These are phyloP conservation scores for Illadopsis cleaveri DNA, from an alignment of 2,113 vertebrate genomes.

Conservation along the genomic window DNA sequence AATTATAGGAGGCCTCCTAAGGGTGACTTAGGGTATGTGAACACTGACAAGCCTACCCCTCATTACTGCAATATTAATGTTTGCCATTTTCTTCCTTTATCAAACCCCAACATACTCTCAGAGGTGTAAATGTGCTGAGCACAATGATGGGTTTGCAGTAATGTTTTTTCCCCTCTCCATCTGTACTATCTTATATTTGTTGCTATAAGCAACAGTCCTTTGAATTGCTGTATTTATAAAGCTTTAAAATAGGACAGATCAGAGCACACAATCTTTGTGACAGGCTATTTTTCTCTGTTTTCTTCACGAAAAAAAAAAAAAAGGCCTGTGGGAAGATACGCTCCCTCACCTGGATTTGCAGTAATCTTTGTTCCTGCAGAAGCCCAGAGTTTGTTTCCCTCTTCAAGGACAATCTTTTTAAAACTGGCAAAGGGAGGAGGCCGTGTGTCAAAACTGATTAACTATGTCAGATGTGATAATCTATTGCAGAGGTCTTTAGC, in stretches of 20 bases:
- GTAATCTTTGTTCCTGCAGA: background rate
- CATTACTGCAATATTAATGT: background rate
- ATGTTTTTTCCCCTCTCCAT: background rate
- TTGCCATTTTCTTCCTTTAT: background rate
- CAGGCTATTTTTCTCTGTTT: background rate
- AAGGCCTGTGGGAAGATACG: background rate
- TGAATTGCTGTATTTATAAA: conserved; percentile 3
- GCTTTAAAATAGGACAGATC: background rate
- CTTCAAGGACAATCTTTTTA: background rate
- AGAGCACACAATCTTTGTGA: background rate
- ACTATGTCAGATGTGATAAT: background rate
- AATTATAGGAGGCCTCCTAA: background rate
- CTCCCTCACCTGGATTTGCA: background rate
- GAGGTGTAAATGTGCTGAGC: background rate
- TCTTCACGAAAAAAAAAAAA: background rate
- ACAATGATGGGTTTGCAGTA: background rate
- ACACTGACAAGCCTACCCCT: background rate
- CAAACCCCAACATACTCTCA: background rate
- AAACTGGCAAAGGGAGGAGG: background rate
- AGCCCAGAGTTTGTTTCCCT: background rate
- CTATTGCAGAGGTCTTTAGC: background rate
- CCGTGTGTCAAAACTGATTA: background rate
- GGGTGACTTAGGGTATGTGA: background rate
- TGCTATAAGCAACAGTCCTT: conserved; percentile 27
- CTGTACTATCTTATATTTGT: background rate